Evolutionary conservation across 2,888 invertebrate genomes (phyloP), one percentile per base, ranked within the genome.

Genomic region (Branchellion lobata): DNA sequence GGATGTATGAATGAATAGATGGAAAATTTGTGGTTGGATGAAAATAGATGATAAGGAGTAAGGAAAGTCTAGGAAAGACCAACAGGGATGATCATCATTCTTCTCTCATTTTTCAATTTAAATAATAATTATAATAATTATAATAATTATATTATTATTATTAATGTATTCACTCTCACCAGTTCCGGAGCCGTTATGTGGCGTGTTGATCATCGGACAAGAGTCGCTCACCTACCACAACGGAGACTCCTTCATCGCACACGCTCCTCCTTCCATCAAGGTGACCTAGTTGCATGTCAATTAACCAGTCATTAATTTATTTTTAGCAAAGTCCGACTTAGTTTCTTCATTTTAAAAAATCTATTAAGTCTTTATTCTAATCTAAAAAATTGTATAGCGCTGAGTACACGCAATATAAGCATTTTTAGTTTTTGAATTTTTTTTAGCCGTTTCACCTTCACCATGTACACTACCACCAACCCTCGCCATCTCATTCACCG

Each of bases 141-240:
- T 8, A 65, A 5, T 14, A 8, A 65, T 8, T 8, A n/a, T 40
- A 40, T 40, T 40, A 40, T 40, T 40, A 40, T 40, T 40, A 40
- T 40, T 40, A 40, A 8, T 40, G 14, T 40, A 8, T 14, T 8
- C 14, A 40, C 14, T 14, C 72, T 21, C 83, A 83, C 29, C 84
- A 79, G 96, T 99, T n/a, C 96, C 97, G 8, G 93, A 94, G 79
- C 97, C 97, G 2, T 91, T 95, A 83, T 93, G 93, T 88, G 99
- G 99, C 57, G 95, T 95, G 0, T 92, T 99, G 84, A 94, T 99
- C 24, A 94, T 99, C 85, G 98, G 98, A 0, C 95, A 96, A 85
- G 97, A 99, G 87, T 95, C 96, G 29, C 96, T 99, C 87, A 92
- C 96, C 1, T 98, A 98, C 87, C 96, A 97, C 85, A 94, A 96